phyloP scores from a whole-genome alignment of 2,113 vertebrate genomes.

The Hippocampus comes region DNA sequence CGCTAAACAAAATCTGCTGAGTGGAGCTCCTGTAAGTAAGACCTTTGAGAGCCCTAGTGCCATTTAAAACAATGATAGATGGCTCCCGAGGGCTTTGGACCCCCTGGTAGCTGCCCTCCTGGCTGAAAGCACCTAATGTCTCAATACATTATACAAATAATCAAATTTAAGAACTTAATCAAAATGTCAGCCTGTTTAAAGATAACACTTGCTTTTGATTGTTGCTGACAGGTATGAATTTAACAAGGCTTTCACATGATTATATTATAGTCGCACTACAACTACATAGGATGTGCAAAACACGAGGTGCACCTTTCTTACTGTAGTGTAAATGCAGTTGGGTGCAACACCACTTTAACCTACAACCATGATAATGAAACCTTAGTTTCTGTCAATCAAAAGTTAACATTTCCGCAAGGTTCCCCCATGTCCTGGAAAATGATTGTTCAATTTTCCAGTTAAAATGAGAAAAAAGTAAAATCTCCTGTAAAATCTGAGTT shows the following conservation, averaged over 20 bases:
- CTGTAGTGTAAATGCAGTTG: no score
- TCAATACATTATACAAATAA: background rate
- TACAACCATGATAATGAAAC: no score
- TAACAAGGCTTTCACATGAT: background rate
- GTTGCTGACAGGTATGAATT: background rate
- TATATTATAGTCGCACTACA: background rate
- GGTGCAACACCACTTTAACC: no score
- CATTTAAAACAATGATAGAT: constrained; percentile 11
- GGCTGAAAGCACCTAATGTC: background rate
- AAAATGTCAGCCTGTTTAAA: background rate
- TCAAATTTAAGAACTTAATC: background rate
- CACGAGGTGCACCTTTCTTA: background rate
- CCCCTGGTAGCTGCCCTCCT: background rate
- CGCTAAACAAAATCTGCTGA: constrained; percentile 72
- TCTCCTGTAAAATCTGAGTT: no score
- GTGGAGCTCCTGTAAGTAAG: constrained; percentile 39
- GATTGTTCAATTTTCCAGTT: no score
- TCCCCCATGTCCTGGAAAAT: no score
- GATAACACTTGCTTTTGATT: background rate
- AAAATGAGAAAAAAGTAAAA: no score
- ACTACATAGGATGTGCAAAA: background rate
- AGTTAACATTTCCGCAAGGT: no score
- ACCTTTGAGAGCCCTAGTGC: background rate
- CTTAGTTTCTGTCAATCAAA: no score
- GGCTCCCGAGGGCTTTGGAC: constrained; percentile 8